Base-by-base conservation (phyloP, 2,888 invertebrate species). In the Itoplectis maculator region DNA sequence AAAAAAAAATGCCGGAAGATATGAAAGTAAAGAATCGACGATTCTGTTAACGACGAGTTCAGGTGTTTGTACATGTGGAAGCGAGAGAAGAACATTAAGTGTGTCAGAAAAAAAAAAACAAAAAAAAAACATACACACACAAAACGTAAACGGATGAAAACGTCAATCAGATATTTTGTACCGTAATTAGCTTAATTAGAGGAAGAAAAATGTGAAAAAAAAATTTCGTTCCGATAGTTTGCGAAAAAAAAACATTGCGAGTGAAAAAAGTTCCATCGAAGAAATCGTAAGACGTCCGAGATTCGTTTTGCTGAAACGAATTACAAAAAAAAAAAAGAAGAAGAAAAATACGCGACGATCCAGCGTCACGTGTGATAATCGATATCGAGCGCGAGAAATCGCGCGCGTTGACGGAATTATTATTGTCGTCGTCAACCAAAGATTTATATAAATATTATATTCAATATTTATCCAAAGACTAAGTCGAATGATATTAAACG, bases 121-220 rank as follows among this genome's bases (percentile, higher is more conserved):
- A 29, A 29, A 29, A 29, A 74, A 20, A 49, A 51, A 75, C 65
- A 74, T 77, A 80, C 82, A 72, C 37, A 54, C 29, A 69, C 37
- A 42, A 59, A 66, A 68, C 74, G 69, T 51, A 75, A 82, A 72
- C 54, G 73, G 69, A 78, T 59, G 47, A 70, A 49, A 72, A 49
- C 87, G 89, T 88, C 88, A 89, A 91, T 91, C 88, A 87, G 88
- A 90, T 90, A 91, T 91, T 91, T 91, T 91, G 85, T 90, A 89
- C 87, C 68, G 87, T 86, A 86, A 85, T 84, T 88, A 88, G 85
- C 83, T 61, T 81, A 86, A 82, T 78, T 59, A 84, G 84, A 84
- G 84, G 13, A 54, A 54, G 20, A 15, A 18, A 42, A 75, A 29
- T n/a, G 56, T 20, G 20, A 35, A 2, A 20, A 66, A 35, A 51